Conservation (phyloP, 35 echinoderm and acorn worm species). For the Strongylocentrotus purpuratus region DNA sequence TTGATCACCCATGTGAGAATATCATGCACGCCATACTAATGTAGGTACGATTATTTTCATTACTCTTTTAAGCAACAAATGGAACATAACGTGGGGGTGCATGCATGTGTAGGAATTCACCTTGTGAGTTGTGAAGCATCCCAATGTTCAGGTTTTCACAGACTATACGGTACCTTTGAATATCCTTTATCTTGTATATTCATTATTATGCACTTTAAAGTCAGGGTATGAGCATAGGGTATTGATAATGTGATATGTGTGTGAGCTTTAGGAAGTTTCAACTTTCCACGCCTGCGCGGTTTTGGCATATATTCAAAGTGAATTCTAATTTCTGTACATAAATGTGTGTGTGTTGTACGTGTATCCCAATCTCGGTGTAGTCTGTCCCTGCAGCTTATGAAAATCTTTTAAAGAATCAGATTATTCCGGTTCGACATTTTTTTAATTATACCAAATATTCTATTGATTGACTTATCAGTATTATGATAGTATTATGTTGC, state of each 20-base stretch:
- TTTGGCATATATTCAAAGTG: neutral
- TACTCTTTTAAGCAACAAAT: too few species aligned
- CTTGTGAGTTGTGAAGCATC: neutral
- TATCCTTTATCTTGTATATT: neutral
- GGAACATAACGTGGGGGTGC: too few species aligned
- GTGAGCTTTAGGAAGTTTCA: constrained; percentile 2
- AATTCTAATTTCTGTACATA: neutral
- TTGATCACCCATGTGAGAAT: too few species aligned
- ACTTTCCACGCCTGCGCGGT: neutral
- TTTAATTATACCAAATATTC: neutral
- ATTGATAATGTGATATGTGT: constrained; percentile 8
- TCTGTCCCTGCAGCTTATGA: neutral
- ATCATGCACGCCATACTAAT: too few species aligned
- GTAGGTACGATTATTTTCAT: too few species aligned
- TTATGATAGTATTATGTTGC: neutral
- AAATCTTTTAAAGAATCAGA: neutral
- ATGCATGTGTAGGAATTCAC: neutral
- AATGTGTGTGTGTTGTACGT: neutral
- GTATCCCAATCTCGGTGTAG: neutral
- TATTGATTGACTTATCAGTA: neutral
- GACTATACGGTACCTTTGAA: neutral
- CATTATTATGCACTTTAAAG: neutral
- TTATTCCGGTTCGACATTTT: neutral
- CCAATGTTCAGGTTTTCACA: neutral
- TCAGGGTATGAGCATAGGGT: neutral